Conservation (phyloP, 2,888 invertebrate species). For the Limnephilus rhombicus region DNA sequence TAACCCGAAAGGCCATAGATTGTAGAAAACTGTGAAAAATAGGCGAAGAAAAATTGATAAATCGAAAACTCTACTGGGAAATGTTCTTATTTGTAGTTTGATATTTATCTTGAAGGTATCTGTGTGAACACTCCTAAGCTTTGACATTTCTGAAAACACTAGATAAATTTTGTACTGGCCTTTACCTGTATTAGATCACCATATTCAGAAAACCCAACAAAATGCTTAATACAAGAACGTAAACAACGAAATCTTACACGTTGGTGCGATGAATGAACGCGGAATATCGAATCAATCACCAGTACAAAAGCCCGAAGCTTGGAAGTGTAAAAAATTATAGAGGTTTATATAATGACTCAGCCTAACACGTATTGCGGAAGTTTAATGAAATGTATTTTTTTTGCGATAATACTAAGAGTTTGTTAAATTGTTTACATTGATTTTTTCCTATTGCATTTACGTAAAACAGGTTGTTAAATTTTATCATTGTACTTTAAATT, state of each 20-base stretch:
- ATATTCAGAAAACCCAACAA: background rate
- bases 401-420: background rate
- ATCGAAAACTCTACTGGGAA: background rate
- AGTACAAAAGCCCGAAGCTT: background rate
- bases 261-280: background rate
- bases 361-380: background rate
- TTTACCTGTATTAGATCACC: background rate
- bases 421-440: background rate
- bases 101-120: background rate
- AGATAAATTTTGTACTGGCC: background rate
- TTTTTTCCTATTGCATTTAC: too few species aligned
- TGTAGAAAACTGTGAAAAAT: background rate
- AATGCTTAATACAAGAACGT: background rate
- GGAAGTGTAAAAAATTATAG: background rate
- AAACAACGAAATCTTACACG: background rate
- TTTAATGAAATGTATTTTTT: background rate
- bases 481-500: too few species aligned
- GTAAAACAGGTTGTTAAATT: too few species aligned
- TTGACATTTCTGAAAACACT: background rate
- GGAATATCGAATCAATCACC: conserved; percentile 3
- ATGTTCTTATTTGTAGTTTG: background rate
- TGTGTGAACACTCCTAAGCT: background rate
- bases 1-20: background rate
- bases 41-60: background rate
- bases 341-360: background rate